These are phyloP conservation scores for Nemopilema nomurai DNA, from an alignment of 30 jellyfish, hydroid and myxozoan species.

Conservation along the genomic window DNA sequence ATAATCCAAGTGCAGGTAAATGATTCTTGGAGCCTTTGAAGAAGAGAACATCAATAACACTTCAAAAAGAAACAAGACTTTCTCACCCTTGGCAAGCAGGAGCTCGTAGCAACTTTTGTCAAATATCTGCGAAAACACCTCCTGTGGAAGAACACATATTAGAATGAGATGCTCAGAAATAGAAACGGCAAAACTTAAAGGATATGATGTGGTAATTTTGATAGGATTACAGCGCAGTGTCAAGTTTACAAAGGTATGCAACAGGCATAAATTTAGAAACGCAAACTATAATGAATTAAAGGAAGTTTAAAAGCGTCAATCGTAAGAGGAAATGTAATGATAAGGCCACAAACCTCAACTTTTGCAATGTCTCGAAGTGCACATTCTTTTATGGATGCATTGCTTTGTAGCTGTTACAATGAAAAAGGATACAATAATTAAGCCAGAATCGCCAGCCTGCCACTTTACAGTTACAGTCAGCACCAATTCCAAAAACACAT, in stretches of 20 bases:
- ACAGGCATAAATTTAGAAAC: too few relatives aligned
- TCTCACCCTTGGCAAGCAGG: constrained; percentile 63
- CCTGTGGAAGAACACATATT: constrained; percentile 35
- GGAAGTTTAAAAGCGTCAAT: too few relatives aligned
- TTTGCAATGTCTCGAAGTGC: neutral
- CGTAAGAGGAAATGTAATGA: neutral
- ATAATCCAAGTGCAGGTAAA: too few relatives aligned
- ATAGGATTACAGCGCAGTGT: too few relatives aligned
- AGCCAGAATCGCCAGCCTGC: neutral
- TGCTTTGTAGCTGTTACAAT: neutral
- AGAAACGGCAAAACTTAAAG: neutral
- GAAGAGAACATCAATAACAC: too few relatives aligned
- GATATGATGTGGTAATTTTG: too few relatives aligned
- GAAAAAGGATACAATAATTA: too few relatives aligned
- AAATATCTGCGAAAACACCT: constrained; percentile 43
- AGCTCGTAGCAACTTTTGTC: constrained; percentile 46
- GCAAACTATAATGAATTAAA: too few relatives aligned
- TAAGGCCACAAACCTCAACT: neutral
- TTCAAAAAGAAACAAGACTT: neutral
- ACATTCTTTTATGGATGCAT: neutral
- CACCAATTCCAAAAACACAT: too few relatives aligned
- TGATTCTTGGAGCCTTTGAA: too few relatives aligned
- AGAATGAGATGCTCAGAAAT: neutral
- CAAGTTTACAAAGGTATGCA: too few relatives aligned
- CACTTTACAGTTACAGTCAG: too few relatives aligned